Conservation (phyloP, 1,140 invertebrate genomes). For the Drosophila pallidifrons region DNA sequence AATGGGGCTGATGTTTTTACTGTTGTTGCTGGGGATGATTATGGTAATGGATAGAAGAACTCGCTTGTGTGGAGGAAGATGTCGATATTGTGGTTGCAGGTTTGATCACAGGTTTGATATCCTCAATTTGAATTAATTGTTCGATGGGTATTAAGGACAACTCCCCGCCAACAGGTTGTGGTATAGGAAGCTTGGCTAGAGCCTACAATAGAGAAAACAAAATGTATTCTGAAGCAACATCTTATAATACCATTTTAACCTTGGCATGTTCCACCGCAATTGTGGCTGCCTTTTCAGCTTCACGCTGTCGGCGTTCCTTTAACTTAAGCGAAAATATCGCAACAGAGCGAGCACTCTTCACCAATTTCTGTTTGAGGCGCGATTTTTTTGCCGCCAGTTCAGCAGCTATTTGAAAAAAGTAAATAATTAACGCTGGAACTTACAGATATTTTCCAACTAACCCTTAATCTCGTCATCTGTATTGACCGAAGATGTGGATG, state of each 20-base stretch:
- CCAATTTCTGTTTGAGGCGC: conserved; percentile 86
- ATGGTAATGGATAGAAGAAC: conserved; percentile 54
- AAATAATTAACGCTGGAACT: neutral
- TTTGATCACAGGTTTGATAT: conserved; percentile 85
- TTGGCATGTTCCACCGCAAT: conserved; percentile 84
- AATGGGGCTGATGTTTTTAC: conserved; percentile 44
- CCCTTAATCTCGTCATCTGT: conserved; percentile 83
- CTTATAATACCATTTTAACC: conserved; percentile 38
- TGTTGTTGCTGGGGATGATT: conserved; percentile 47
- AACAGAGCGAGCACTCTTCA: conserved; percentile 92
- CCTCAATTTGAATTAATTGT: conserved; percentile 89
- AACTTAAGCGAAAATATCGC: conserved; percentile 93
- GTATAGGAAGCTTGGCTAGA: conserved; percentile 77
- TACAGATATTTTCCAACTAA: conserved; percentile 18
- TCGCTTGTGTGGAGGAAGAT: conserved; percentile 58
- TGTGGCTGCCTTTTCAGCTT: conserved; percentile 88
- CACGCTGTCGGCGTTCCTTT: conserved; percentile 90
- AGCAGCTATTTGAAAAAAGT: conserved; percentile 65
- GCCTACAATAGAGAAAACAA: conserved; percentile 42
- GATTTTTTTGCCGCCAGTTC: conserved; percentile 89
- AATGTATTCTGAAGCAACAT: neutral
- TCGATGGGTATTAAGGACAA: conserved; percentile 93
- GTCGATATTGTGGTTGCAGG: conserved; percentile 46
- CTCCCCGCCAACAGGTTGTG: conserved; percentile 88
- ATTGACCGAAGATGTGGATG: conserved; percentile 66